Conservation (phyloP, 1,140 invertebrate genomes). For the Trichonephila clavipes region DNA sequence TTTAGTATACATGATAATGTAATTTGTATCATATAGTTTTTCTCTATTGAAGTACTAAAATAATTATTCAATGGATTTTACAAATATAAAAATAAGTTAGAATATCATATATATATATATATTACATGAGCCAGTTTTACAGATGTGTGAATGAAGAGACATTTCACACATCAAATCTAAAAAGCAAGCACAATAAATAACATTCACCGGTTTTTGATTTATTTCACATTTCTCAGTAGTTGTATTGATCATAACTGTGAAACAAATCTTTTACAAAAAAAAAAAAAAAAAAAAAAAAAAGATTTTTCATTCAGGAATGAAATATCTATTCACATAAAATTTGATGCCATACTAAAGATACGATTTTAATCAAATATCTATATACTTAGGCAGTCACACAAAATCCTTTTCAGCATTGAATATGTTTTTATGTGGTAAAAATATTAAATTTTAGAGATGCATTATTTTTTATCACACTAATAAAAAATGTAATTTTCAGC, state of each 20-base stretch:
- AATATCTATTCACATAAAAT: no score
- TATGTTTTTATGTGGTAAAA: no score
- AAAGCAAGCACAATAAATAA: background rate
- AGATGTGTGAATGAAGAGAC: background rate
- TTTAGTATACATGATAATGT: no score
- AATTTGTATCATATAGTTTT: no score
- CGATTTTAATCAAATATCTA: background rate
- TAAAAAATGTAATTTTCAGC: no score
- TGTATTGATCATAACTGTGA: background rate
- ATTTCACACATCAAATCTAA: background rate
- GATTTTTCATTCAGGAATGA: background rate
- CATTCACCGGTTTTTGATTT: conserved; percentile 20
- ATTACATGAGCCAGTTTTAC: background rate
- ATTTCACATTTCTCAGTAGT: background rate
- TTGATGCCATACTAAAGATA: background rate
- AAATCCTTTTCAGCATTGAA: no score
- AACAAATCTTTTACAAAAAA: background rate
- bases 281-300: background rate
- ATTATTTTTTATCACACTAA: no score
- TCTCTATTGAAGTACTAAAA: background rate
- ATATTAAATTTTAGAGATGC: no score
- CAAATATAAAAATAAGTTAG: background rate
- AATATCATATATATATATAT: background rate
- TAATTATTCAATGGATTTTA: background rate
- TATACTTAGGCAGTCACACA: background rate